Evolutionary conservation across 2,888 invertebrate species (phyloP), one percentile per base, ranked within the genome.

Genomic region (Phaedon cochleariae): DNA sequence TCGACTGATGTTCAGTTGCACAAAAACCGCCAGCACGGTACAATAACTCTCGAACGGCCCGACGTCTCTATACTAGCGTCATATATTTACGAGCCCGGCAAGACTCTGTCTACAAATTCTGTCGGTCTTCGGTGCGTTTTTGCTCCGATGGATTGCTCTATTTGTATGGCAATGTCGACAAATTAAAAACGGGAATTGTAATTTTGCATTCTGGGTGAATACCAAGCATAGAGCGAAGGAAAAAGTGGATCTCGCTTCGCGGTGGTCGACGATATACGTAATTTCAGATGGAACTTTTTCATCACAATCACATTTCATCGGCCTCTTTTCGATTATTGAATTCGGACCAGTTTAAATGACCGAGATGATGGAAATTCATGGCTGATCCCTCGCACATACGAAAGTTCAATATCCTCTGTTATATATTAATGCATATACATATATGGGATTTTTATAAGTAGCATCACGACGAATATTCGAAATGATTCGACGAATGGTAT

Each of bases 41-140:
- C 71, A 72, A 75, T 75, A 75, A 76, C 73, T 75, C 73, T 70
- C 60, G 62, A 66, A 55, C 57, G 62, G 37, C 60, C 26, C 64
- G 76, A 77, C 76, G 71, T 75, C 77, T 77, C 76, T 77, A 77
- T 77, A 74, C 71, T 73, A 73, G 71, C 71, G 72, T 75, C 76
- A 76, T 77, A 41, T 41, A 77, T 77, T 77, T 77, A 76, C 74
- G 76, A 71, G 71, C 72, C 67, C 70, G 57, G 71, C 73, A 62
- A 69, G 71, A 70, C 15, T 58, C 62, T 65, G 74, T 76, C 75
- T 72, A 75, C 77, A 74, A 77, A 76, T 75, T 75, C 72, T 70
- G 69, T 64, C 71, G 63, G 69, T 63, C 62, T 26, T 26, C 26
- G 26, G 7, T 5, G 55, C 22, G 41, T 21, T 22, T 59, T 63